These are phyloP conservation scores for Gambusia holbrooki DNA, from an alignment of 2,113 vertebrate species.

Conservation along the genomic window DNA sequence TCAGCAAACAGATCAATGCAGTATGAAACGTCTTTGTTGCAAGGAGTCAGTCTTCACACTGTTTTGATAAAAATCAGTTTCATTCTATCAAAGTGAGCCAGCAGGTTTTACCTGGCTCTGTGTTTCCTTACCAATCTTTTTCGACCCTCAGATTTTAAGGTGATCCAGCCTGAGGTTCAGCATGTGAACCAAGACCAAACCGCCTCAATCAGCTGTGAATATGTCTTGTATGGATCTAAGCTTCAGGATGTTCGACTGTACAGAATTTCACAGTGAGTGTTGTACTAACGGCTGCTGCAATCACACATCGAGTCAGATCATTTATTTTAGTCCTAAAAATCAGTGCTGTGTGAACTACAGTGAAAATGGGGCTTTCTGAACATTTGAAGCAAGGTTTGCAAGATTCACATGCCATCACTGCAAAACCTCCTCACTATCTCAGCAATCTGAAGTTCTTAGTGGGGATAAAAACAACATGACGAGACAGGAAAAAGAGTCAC, in stretches of 20 bases:
- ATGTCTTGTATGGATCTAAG: rapidly evolving
- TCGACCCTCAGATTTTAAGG: constrained; percentile 11
- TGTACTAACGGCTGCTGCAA: not conserved
- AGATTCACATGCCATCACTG: no score
- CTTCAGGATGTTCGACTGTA: constrained; percentile 35
- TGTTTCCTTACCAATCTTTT: not conserved
- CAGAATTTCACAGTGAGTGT: not conserved
- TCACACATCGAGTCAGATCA: not conserved
- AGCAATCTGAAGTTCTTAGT: no score
- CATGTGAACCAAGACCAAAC: not conserved
- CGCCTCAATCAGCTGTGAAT: constrained; percentile 31
- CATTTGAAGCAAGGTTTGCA: no score
- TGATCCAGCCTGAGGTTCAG: constrained; percentile 7
- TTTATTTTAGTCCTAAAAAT: not conserved
- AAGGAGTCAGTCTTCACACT: no score
- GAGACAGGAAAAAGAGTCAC: not conserved
- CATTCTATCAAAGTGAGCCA: no score
- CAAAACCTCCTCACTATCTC: no score
- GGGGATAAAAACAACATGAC: not conserved
- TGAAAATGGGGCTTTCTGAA: no score
- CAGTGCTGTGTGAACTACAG: no score
- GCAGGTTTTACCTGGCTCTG: no score
- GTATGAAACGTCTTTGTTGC: no score
- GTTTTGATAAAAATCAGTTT: no score
- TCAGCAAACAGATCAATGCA: no score